Evolutionary conservation across 1,140 invertebrate genomes (phyloP), one percentile per base, ranked within the genome.

Genomic region (Hylaeus anthracinus): DNA sequence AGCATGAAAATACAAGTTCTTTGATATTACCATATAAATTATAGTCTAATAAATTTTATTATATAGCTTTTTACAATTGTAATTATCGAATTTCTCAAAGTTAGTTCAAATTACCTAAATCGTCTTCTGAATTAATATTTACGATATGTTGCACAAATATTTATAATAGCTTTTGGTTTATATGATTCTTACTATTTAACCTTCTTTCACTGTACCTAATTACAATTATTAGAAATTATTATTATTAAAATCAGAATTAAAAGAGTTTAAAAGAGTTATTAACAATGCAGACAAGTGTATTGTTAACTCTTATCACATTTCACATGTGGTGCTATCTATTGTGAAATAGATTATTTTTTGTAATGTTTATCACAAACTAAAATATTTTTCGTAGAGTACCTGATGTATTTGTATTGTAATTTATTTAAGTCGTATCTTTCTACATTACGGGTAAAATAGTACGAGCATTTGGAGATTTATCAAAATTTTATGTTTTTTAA

Each of bases 351-450:
- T 66, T 48, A 67, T 37, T 56, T 66, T 43, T 37, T 56, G 39
- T 66, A 45, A 66, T 66, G n/a, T 67, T 65, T 65, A 56, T 8
- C 12, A 45, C 1, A 6, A 56, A 37, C 10, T 45, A 15, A 76
- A 58, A 76, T 76, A 58, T 15, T 76, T 76, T 67, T 8, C 12
- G 53, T 76, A 69, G 51, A 58, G 64, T 76, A 76, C 73, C 64
- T 76, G 63, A 76, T 67, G 67, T 76, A 58, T 76, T 76, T 76
- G n/a, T 76, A 69, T 45, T 67, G 14, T 58, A 56, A 43, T 45
- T 66, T 66, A 67, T 45, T 67, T 75, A 75, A 67, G 51, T 76
- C 48, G n/a, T n/a, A 37, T 55, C 12, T 63, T 63, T 45, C 3
- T 12, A 45, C 2, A 45, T 72, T 43, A 26, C 26, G 26, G 26